These are phyloP conservation scores for Drosophila paucipuncta DNA, from an alignment of 2,888 invertebrate species.

Conservation along the genomic window DNA sequence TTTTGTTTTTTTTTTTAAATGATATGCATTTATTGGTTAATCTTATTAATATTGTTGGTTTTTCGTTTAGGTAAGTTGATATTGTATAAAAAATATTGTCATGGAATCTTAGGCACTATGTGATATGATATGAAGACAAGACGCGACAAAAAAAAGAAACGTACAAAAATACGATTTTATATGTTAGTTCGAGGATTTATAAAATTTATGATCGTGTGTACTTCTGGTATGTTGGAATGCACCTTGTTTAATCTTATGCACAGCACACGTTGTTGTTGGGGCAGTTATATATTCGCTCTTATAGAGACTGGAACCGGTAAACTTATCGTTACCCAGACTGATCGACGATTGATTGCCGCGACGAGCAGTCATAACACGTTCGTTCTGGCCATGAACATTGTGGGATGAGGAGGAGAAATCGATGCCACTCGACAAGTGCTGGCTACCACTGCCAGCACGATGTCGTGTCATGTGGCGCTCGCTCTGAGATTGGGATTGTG, in stretches of 20 bases:
- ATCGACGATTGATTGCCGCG: slow-evolving; percentile 91
- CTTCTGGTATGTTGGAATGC: slow-evolving; percentile 94
- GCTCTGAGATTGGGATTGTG: slow-evolving; percentile 56
- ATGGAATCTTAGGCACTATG: slow-evolving; percentile 67
- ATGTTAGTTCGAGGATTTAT: slow-evolving; percentile 86
- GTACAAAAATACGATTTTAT: slow-evolving; percentile 22
- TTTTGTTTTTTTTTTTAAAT: slow-evolving; percentile 29
- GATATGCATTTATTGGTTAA: slow-evolving; percentile 58
- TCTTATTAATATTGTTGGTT: slow-evolving; percentile 22
- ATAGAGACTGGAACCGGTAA: slow-evolving; percentile 88
- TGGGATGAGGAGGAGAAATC: slow-evolving; percentile 75
- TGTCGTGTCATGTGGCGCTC: slow-evolving; percentile 57
- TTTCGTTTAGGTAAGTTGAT: slow-evolving; percentile 36
- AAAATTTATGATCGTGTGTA: slow-evolving; percentile 94
- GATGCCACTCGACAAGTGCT: slow-evolving; percentile 68
- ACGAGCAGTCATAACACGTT: slow-evolving; percentile 84
- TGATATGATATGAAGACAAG: slow-evolving; percentile 63
- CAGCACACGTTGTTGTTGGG: slow-evolving; percentile 91
- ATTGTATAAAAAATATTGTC: slow-evolving; percentile 72
- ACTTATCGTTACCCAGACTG: slow-evolving; percentile 89
- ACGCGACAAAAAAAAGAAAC: slow-evolving; percentile 25
- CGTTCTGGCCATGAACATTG: slow-evolving; percentile 65
- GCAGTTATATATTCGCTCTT: slow-evolving; percentile 91
- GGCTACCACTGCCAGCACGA: slow-evolving; percentile 52
- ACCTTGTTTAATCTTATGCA: slow-evolving; percentile 91